Evolutionary conservation across 2,888 invertebrate species (phyloP), one percentile per base, ranked within the genome.

Genomic region (Stenolophus ochropezus): DNA sequence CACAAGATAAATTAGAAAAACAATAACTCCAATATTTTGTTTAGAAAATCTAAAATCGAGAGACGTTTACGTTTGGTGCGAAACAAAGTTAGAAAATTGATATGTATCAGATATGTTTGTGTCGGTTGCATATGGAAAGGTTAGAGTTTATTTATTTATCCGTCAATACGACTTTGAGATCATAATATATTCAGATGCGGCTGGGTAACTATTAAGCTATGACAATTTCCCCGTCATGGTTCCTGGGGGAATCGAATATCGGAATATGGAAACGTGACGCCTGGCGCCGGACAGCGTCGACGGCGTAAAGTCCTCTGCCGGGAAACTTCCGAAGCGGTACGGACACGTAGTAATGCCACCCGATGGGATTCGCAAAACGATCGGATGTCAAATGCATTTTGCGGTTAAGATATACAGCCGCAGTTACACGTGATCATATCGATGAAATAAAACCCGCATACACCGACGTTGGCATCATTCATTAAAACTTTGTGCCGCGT

Each of bases 371-470:
- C 73, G 56, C 56, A 51, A 80, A 80, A 80, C 80, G 69, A 75
- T 80, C 80, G 56, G 27, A 73, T 80, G 80, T 80, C 80, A 73
- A 73, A 73, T 80, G 80, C 80, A 80, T 80, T 80, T 80, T 80
- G 71, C 73, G 73, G 73, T 58, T 80, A 71, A 71, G 73, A 71
- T 79, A 79, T 79, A 79, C 71, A 53, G 53, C 53, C 73, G 73
- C 49, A 47, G 73, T 21, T 73, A 73, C 47, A 73, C 73, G 73
- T 73, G 73, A 73, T 73, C 73, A 73, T 73, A 73, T 73, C 49
- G 73, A 73, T 47, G 73, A 73, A 49, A 73, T 73, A 73, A 73
- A 69, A 69, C 65, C 8, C 6, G n/a, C 65, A 65, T 33, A 11
- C n/a, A 23, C 6, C 8, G 11, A 42, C 8, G 11, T 11, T 11